phyloP scores from a whole-genome alignment of 2,113 vertebrate species.

The Coptodon bakossiorum region DNA sequence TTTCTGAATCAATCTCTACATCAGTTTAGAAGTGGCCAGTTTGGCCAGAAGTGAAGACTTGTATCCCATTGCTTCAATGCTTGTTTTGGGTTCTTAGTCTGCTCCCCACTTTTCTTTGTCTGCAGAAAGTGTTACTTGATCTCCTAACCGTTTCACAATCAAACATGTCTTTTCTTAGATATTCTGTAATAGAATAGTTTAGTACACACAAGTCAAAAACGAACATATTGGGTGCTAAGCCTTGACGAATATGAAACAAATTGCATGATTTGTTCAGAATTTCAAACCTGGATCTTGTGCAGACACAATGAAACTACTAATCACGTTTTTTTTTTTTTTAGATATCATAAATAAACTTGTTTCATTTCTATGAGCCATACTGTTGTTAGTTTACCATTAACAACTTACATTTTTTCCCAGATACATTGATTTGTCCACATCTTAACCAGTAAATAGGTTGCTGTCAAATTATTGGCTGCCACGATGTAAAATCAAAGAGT shows the following conservation, averaged over 20 bases:
- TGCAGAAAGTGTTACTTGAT: not conserved
- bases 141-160: not conserved
- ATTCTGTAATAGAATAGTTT: not conserved
- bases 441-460: not conserved
- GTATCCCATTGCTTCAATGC: not conserved
- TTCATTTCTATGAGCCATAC: not conserved
- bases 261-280: not conserved
- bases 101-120: not conserved
- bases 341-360: not conserved
- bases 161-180: not conserved
- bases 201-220: not conserved
- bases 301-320: not conserved
- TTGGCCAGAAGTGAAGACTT: not conserved
- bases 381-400: not conserved
- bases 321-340: accelerated
- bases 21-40: not conserved
- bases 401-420: not conserved
- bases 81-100: not conserved
- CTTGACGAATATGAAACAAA: not conserved
- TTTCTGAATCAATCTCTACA: not conserved
- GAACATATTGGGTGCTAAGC: not conserved
- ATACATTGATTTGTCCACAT: not conserved
- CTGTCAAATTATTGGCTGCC: not conserved
- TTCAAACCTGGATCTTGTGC: not conserved
- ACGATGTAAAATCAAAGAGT: not conserved